Evolutionary conservation across 2,888 invertebrate genomes (phyloP).

Genomic region (Osmoderma eremita): DNA sequence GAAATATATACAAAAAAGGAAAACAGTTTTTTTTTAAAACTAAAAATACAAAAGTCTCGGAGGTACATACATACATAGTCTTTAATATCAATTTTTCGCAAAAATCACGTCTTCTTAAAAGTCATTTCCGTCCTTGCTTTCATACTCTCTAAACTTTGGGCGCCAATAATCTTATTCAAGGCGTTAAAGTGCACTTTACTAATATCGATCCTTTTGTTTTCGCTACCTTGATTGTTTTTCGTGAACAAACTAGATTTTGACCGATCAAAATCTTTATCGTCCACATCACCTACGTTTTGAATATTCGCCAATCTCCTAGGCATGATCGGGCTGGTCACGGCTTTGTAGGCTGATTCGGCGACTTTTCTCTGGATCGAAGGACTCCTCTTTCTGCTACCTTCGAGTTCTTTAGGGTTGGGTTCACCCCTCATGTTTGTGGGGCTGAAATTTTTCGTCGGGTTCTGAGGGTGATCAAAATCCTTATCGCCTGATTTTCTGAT

Average conservation of each 20-base stretch:
- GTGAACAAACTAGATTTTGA: background rate
- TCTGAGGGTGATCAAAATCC: background rate
- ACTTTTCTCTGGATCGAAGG: background rate
- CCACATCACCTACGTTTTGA: background rate
- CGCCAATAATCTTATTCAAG: conserved; percentile 14
- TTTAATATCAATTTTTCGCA: too few species aligned
- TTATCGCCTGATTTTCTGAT: too few species aligned
- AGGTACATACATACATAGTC: too few species aligned
- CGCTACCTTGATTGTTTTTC: background rate
- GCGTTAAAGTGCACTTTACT: conserved; percentile 14
- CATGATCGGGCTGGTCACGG: background rate
- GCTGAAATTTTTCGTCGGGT: background rate
- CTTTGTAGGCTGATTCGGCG: background rate
- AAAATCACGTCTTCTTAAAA: conserved; percentile 13
- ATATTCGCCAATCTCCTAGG: background rate
- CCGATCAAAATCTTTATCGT: background rate
- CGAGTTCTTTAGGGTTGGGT: too few species aligned
- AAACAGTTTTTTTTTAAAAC: too few species aligned
- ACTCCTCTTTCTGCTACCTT: too few species aligned
- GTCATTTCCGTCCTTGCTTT: conserved; percentile 24
- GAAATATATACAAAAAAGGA: too few species aligned
- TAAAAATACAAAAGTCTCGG: too few species aligned
- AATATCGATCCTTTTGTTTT: background rate
- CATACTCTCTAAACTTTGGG: conserved; percentile 11
- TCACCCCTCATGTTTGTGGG: background rate